A percentile compares a stretch with the other conserved stretches of the same genome.
Conservation (phyloP, 2,797 vertebrate genomes). For the Karalla daura region DNA sequence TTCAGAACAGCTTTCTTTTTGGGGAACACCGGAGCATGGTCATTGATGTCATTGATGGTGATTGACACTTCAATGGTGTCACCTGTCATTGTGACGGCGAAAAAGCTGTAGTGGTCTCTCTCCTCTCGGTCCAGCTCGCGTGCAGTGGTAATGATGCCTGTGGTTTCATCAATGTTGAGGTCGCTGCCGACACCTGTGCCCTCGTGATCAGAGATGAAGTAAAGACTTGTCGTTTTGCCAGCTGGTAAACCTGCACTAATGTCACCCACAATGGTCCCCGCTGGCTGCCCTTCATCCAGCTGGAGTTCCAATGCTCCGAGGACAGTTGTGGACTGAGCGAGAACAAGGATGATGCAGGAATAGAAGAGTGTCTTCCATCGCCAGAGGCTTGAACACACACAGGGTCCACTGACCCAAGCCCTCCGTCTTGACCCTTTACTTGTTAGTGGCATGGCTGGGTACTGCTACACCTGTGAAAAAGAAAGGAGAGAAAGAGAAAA, state of each 20-base stretch:
- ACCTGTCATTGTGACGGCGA: constrained; percentile 94
- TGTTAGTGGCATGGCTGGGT: constrained; percentile 78
- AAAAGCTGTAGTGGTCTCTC: constrained; percentile 94
- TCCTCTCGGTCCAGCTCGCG: constrained; percentile 91
- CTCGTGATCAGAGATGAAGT: constrained; percentile 96
- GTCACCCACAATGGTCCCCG: constrained; percentile 94
- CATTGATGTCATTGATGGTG: constrained; percentile 94
- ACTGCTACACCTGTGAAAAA: constrained; percentile 79
- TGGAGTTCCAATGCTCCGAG: constrained; percentile 89
- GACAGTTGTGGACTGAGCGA: constrained; percentile 73
- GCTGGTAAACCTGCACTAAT: constrained; percentile 93
- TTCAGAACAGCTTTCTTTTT: constrained; percentile 84
- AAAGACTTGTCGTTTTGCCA: constrained; percentile 89
- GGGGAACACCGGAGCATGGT: constrained; percentile 91
- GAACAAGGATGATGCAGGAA: constrained; percentile 65
- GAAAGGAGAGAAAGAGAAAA: constrained; percentile 22
- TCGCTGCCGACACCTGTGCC: constrained; percentile 91
- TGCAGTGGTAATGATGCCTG: constrained; percentile 93
- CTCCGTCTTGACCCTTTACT: constrained; percentile 74
- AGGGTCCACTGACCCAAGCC: constrained; percentile 58
- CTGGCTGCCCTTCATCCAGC: constrained; percentile 95
- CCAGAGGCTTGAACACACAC: constrained; percentile 49
- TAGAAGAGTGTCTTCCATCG: constrained; percentile 61
- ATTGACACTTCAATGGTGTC: constrained; percentile 92
- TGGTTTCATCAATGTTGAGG: constrained; percentile 93